Evolutionary conservation across 1,140 invertebrate species (phyloP).

Genomic region (Euborellia annulipes): DNA sequence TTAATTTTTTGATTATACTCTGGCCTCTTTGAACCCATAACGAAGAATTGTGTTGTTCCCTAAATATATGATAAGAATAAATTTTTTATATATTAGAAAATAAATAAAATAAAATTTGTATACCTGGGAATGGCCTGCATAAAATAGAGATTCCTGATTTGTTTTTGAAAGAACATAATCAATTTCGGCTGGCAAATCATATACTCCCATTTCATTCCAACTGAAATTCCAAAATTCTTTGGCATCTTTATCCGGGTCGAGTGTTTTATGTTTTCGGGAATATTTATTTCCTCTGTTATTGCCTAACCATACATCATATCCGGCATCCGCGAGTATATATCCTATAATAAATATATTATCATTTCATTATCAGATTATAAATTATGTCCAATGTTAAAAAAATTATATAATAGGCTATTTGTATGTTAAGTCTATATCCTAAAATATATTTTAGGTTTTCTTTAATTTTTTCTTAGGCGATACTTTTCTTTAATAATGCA

Average conservation of each 20-base stretch:
- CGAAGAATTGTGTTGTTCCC: conserved; percentile 45
- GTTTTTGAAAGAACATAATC: background rate
- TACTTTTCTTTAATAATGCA: no score
- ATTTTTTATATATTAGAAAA: background rate
- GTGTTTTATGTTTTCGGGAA: conserved; percentile 37
- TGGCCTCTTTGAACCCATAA: conserved; percentile 37
- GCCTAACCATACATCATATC: conserved; percentile 57
- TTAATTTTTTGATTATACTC: conserved; percentile 43
- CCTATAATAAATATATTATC: conserved; percentile 1
- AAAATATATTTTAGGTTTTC: no score
- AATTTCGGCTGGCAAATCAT: background rate
- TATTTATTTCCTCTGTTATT: conserved; percentile 53
- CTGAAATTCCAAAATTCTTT: conserved; percentile 31
- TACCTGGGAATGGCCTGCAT: background rate
- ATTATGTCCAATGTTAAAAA: no score
- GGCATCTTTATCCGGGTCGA: conserved; percentile 28
- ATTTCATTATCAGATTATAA: no score
- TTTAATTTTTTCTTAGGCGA: no score
- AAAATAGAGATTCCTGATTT: background rate
- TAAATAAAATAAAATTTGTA: background rate
- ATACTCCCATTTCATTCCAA: conserved; percentile 15
- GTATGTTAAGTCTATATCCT: no score
- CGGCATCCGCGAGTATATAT: conserved; percentile 34
- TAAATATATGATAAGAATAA: conserved; percentile 22
- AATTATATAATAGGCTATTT: no score